Percentiles rank a stretch among this genome's conserved stretches.
Evolutionary conservation across 2,888 invertebrate species (phyloP).

Genomic region (Phyllotreta cruciferae): DNA sequence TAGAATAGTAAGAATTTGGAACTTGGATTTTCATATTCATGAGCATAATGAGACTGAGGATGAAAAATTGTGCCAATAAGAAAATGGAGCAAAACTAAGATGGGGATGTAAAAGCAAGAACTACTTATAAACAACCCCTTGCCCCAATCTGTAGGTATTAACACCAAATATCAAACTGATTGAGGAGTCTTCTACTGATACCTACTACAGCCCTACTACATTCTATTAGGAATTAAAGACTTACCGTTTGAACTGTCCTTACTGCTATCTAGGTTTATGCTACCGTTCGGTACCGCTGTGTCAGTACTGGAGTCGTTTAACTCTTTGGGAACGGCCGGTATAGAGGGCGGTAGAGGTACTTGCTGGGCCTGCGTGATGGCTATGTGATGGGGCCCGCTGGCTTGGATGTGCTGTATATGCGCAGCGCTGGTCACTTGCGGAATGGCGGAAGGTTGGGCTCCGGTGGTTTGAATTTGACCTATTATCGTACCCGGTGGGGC

Average conservation of each 20-base stretch:
- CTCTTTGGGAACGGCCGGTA: conserved; percentile 26
- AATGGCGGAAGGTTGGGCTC: conserved; percentile 51
- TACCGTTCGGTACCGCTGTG: conserved; percentile 28
- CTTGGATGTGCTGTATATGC: conserved; percentile 53
- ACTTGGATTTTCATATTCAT: too few relatives aligned
- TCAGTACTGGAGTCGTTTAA: conserved; percentile 29
- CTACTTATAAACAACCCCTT: too few relatives aligned
- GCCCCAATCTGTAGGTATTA: too few relatives aligned
- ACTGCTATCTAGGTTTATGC: conserved; percentile 23
- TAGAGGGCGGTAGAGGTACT: conserved; percentile 54
- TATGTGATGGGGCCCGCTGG: conserved; percentile 41
- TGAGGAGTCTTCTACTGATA: too few relatives aligned
- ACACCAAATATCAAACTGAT: too few relatives aligned
- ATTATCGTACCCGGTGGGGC: conserved; percentile 62
- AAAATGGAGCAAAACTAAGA: too few relatives aligned
- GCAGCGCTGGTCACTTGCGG: conserved; percentile 53
- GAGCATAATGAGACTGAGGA: too few relatives aligned
- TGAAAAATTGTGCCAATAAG: too few relatives aligned
- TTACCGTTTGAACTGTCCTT: conserved; percentile 49
- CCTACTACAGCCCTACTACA: too few relatives aligned
- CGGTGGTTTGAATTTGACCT: conserved; percentile 57
- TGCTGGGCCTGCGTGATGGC: conserved; percentile 55
- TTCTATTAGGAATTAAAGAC: too few relatives aligned
- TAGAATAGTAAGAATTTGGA: too few relatives aligned
- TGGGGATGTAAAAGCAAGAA: too few relatives aligned